Conservation (phyloP, 2,113 vertebrate species). For the Nycticorax nycticorax region DNA sequence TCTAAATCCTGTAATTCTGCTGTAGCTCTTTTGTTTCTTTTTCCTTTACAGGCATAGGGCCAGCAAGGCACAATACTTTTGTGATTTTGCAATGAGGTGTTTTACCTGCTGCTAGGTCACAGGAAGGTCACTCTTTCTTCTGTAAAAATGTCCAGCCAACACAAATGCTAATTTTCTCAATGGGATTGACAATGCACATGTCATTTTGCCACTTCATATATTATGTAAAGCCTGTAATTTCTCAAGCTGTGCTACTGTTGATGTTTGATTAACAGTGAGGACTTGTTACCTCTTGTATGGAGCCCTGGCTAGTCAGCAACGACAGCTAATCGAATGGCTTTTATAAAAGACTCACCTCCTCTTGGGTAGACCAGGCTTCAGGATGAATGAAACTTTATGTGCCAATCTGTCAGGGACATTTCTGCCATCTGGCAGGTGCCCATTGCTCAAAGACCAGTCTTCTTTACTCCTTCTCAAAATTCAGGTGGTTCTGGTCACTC, state of each 20-base stretch:
- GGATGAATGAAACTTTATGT: neutral
- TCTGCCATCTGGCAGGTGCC: neutral
- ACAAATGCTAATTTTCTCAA: constrained; percentile 53
- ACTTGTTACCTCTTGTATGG: neutral
- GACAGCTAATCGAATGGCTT: neutral
- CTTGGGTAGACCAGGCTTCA: neutral
- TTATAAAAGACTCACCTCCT: neutral
- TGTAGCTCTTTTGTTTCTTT: neutral
- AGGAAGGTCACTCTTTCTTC: neutral
- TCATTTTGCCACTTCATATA: constrained; percentile 36
- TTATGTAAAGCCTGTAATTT: constrained; percentile 51
- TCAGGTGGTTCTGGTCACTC: neutral
- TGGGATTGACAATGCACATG: neutral
- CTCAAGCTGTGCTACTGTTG: constrained; percentile 36
- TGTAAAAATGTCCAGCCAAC: constrained; percentile 14
- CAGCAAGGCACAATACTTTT: neutral
- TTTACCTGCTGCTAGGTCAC: neutral
- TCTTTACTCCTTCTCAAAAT: neutral
- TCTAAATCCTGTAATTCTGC: neutral
- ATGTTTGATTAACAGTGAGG: constrained; percentile 44
- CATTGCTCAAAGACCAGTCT: neutral
- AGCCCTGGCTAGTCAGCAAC: neutral
- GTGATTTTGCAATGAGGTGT: neutral
- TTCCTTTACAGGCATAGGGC: neutral
- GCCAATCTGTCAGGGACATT: neutral